Base-by-base conservation (phyloP, 2,888 invertebrate species). In the Acronicta alni region DNA sequence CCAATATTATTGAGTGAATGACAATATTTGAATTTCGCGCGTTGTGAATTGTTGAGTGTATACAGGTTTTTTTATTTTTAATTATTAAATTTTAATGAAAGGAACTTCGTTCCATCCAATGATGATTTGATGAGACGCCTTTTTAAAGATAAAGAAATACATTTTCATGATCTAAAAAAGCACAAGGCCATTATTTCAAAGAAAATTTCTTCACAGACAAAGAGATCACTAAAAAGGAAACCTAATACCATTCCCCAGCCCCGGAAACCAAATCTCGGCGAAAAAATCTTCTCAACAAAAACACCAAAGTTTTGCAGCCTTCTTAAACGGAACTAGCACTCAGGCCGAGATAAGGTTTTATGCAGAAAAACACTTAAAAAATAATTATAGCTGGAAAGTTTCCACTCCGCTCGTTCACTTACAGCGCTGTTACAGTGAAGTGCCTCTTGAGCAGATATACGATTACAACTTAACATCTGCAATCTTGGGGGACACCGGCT, bases 341-440 rank as follows among this genome's bases (percentile, higher is more conserved):
- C 60, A 37, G 30, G 57, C 47, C 37, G 37, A 65, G 57, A 69
- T 64, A 69, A 35, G 49, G 68, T 38, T 60, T 44, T 54, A 62
- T 68, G 55, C 63, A 46, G 48, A 62, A 55, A 70, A 60, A 75
- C 62, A 71, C 75, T 71, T 62, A 43, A 67, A 71, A 63, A 73
- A 72, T 49, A 72, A 61, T 52, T 46, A 66, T 46, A 42, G 53
- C 57, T 30, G 30, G 47, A 57, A 64, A 63, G 57, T 72, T 75
- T 61, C 37, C 53, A 41, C 57, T 67, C 37, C 32, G 47, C 47
- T 35, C 47, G 51, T 57, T 67, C 57, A 44, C 57, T 59, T 62
- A 72, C 42, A 58, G 32, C 48, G 41, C 63, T 72, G 61, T 73
- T 67, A 75, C 26, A 52, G 17, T 46, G 8, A 59, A 75, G 63